Percentiles rank a stretch among this genome's conserved stretches.
Evolutionary conservation across 2,113 vertebrate species (phyloP).

Genomic region (Fregetta grallaria): DNA sequence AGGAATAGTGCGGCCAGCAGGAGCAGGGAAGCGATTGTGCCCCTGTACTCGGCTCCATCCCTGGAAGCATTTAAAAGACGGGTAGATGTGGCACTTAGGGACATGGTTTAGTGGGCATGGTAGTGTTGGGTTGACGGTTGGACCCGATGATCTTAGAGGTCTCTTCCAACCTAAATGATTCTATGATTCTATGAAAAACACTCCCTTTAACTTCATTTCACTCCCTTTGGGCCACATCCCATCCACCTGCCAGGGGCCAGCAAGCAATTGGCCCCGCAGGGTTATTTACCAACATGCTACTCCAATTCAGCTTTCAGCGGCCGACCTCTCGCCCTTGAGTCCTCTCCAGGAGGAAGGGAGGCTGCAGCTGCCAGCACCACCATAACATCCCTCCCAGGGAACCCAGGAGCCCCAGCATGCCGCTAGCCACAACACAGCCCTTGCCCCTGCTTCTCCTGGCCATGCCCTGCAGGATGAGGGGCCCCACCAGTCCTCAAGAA

Average conservation of each 20-base stretch:
- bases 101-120: too few relatives aligned
- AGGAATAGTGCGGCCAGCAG: too few relatives aligned
- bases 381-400: background rate
- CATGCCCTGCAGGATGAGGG: accelerated
- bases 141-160: too few relatives aligned
- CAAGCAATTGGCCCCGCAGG: background rate
- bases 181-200: too few relatives aligned
- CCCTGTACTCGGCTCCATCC: too few relatives aligned
- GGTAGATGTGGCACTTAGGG: too few relatives aligned
- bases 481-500: background rate
- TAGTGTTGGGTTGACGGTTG: too few relatives aligned
- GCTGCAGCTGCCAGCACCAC: background rate
- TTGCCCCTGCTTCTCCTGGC: background rate
- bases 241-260: background rate
- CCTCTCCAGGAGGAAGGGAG: background rate
- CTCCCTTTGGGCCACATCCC: background rate
- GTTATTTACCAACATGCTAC: background rate
- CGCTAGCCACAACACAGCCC: background rate
- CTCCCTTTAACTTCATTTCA: background rate
- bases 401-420: background rate
- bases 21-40: too few relatives aligned
- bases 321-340: accelerated
- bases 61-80: too few relatives aligned
- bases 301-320: background rate
- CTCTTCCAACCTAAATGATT: too few relatives aligned